Evolutionary conservation across 2,888 invertebrate species (phyloP), one percentile per base, ranked within the genome.

Genomic region (Pristionchus mayeri): DNA sequence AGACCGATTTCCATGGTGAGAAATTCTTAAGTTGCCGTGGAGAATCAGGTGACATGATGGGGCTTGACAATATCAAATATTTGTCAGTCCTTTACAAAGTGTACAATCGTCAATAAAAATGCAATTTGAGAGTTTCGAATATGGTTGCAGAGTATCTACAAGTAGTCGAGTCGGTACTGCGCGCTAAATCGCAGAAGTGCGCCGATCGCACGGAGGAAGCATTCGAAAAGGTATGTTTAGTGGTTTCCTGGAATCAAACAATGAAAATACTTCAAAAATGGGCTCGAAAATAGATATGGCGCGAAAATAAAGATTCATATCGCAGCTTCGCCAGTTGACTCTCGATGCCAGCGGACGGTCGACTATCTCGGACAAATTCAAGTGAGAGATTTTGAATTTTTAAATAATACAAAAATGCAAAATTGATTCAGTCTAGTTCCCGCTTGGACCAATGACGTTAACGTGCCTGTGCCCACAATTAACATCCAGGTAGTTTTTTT

Each of bases 1-100:
- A 96, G 94, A 95, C 96, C 3, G 96, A 98, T 94, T 98, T 98
- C 91, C 94, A 94, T 93, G 95, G 96, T 96, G 3, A 63, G 85
- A n/a, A n/a, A n/a, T n/a, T n/a, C n/a, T n/a, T n/a, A n/a, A n/a
- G n/a, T n/a, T n/a, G n/a, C n/a, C n/a, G n/a, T n/a, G n/a, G n/a
- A n/a, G n/a, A n/a, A n/a, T n/a, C n/a, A n/a, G n/a, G n/a, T n/a
- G n/a, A n/a, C n/a, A n/a, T n/a, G n/a, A n/a, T n/a, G n/a, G n/a
- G n/a, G n/a, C n/a, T n/a, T n/a, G n/a, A n/a, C n/a, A n/a, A n/a
- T n/a, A n/a, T n/a, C n/a, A n/a, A n/a, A n/a, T n/a, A n/a, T n/a
- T n/a, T n/a, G n/a, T n/a, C n/a, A n/a, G n/a, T n/a, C n/a, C n/a
- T n/a, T n/a, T n/a, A n/a, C n/a, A n/a, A n/a, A n/a, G n/a, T n/a